Evolutionary conservation across 2,797 vertebrate genomes (phyloP).

Genomic region (Epinephelus malabaricus): DNA sequence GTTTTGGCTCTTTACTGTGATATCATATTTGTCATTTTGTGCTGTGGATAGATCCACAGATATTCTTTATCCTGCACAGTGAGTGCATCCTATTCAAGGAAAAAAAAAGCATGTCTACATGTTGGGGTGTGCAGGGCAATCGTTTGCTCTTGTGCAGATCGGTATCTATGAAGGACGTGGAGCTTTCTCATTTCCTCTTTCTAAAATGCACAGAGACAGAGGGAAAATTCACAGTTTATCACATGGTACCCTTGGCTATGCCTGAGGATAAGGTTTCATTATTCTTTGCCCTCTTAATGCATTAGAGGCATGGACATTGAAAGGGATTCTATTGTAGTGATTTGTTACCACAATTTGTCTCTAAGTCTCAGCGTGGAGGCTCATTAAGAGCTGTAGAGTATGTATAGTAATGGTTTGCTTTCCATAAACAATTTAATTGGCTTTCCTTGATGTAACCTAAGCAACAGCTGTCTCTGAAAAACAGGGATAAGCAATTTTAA

Average conservation of each 20-base stretch:
- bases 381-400: conserved; percentile 47
- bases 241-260: conserved; percentile 39
- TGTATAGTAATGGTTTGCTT: conserved; percentile 36
- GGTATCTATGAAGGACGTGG: conserved; percentile 53
- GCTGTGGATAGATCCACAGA: conserved; percentile 21
- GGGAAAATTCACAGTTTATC: conserved; percentile 25
- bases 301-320: conserved; percentile 17
- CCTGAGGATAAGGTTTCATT: conserved; percentile 54
- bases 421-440: conserved; percentile 34
- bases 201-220: conserved; percentile 39
- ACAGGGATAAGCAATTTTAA: conserved; percentile 60
- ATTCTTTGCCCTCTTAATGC: conserved; percentile 31
- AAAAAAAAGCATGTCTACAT: conserved; percentile 12
- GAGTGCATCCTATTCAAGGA: conserved; percentile 42
- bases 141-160: conserved; percentile 44
- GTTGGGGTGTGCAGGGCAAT: conserved; percentile 36
- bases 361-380: conserved; percentile 5
- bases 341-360: conserved; percentile 27
- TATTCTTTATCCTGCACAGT: conserved; percentile 35
- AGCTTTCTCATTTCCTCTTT: conserved; percentile 44
- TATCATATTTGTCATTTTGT: conserved; percentile 36
- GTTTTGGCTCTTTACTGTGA: conserved; percentile 20
- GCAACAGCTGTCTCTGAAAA: conserved; percentile 34
- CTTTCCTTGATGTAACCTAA: conserved; percentile 32
- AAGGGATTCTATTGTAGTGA: conserved; percentile 14